These are phyloP conservation scores for Petrolisthes cinctipes DNA, from an alignment of 2,888 invertebrate genomes.

Conservation along the genomic window DNA sequence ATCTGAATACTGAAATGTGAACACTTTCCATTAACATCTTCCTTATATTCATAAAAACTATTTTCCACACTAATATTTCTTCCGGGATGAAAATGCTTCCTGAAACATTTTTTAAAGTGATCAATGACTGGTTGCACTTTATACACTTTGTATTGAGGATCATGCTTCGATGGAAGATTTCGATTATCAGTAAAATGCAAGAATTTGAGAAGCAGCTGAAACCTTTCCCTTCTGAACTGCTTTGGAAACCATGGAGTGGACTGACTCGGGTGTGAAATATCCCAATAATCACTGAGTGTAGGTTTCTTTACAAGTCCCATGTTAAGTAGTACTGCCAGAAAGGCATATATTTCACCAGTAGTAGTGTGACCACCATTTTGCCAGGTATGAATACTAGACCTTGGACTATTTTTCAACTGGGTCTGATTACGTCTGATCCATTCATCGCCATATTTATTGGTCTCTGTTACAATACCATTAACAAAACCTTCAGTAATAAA, in stretches of 20 bases:
- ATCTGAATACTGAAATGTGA: background rate
- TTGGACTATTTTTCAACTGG: background rate
- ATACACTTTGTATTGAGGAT: background rate
- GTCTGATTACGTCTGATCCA: background rate
- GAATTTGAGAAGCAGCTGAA: background rate
- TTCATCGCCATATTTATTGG: background rate
- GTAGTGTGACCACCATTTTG: background rate
- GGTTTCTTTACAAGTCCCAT: constrained; percentile 4
- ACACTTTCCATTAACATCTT: background rate
- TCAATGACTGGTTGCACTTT: constrained; percentile 5
- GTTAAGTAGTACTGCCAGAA: background rate
- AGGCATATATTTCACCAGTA: background rate
- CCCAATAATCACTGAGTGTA: background rate
- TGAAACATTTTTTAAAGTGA: background rate
- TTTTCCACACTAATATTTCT: background rate
- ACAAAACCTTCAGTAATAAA: constrained; percentile 4
- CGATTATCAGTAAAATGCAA: background rate
- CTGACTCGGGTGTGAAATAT: background rate
- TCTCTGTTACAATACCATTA: background rate
- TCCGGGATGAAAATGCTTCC: background rate
- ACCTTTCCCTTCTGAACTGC: background rate
- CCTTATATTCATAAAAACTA: background rate
- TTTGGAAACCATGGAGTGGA: background rate
- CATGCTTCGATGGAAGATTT: background rate
- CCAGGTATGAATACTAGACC: background rate